These are phyloP conservation scores for Octodonta nipae DNA, from an alignment of 2,888 invertebrate genomes.

Conservation along the genomic window DNA sequence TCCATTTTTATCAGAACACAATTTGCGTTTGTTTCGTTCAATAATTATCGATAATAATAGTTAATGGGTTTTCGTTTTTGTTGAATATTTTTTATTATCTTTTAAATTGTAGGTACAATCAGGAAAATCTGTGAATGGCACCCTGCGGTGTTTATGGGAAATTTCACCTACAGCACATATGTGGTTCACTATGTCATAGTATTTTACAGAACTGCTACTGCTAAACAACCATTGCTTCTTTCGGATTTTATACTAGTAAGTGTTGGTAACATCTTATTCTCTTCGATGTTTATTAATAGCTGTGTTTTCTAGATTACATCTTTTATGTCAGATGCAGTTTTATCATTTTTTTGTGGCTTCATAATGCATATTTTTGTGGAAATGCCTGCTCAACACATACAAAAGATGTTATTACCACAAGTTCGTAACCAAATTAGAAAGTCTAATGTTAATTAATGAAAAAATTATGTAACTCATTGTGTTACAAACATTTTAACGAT, in stretches of 20 bases:
- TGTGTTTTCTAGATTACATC: conserved; percentile 18
- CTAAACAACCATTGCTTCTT: conserved; percentile 14
- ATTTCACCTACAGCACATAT: conserved; percentile 18
- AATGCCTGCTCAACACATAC: conserved; percentile 18
- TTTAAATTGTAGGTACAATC: conserved; percentile 10
- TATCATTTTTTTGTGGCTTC: conserved; percentile 19
- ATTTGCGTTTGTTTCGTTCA: no score
- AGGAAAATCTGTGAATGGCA: conserved; percentile 16
- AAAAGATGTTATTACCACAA: conserved; percentile 18
- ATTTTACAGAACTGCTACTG: conserved; percentile 16
- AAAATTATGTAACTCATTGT: no score
- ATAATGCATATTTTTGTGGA: conserved; percentile 19
- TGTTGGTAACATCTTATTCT: neutral
- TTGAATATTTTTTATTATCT: neutral
- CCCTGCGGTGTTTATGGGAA: conserved; percentile 15
- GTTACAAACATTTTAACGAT: no score
- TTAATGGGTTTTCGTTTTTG: neutral
- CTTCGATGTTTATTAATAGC: neutral
- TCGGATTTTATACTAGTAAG: conserved; percentile 21
- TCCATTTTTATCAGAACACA: no score
- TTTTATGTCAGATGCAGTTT: conserved; percentile 15
- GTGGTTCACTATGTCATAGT: conserved; percentile 16
- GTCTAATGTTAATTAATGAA: no score
- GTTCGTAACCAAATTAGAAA: no score
- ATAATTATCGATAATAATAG: no score